Evolutionary conservation across 2,888 invertebrate species (phyloP).

Genomic region (Sceliomorpha sp.): DNA sequence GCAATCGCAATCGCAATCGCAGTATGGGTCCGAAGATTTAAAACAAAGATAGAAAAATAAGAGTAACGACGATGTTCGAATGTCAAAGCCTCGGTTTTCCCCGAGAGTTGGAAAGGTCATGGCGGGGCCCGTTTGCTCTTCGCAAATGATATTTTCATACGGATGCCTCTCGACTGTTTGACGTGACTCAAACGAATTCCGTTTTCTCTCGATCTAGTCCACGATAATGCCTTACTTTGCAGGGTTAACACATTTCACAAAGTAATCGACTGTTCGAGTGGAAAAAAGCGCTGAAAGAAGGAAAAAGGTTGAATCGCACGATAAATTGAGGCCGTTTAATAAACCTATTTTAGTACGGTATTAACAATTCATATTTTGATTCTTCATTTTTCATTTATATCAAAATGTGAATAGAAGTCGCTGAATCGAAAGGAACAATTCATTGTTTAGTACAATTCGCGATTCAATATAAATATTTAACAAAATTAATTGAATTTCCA

Average conservation of each 20-base stretch:
- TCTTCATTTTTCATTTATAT: too few species aligned
- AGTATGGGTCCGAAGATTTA: too few species aligned
- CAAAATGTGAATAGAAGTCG: too few species aligned
- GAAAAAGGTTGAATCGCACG: slow-evolving; percentile 20
- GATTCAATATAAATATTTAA: too few species aligned
- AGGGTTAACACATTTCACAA: slow-evolving; percentile 45
- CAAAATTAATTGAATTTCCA: too few species aligned
- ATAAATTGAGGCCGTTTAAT: too few species aligned
- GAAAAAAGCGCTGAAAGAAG: slow-evolving; percentile 31
- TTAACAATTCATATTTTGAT: too few species aligned
- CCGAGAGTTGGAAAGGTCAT: slow-evolving; percentile 7
- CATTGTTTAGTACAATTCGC: too few species aligned
- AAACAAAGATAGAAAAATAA: neutral
- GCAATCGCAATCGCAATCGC: too few species aligned
- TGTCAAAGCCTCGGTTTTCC: neutral
- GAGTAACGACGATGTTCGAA: neutral
- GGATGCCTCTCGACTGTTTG: slow-evolving; percentile 38
- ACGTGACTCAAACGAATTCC: slow-evolving; percentile 46
- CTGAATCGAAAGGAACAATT: too few species aligned
- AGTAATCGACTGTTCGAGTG: slow-evolving; percentile 39
- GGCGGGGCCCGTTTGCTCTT: slow-evolving; percentile 8
- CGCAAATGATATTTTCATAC: slow-evolving; percentile 34
- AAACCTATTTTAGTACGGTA: too few species aligned
- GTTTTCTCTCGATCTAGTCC: slow-evolving; percentile 55
- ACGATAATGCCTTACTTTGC: slow-evolving; percentile 50